Evolutionary conservation across 2,888 invertebrate genomes (phyloP).

Genomic region (Falcaria lacertinaria): DNA sequence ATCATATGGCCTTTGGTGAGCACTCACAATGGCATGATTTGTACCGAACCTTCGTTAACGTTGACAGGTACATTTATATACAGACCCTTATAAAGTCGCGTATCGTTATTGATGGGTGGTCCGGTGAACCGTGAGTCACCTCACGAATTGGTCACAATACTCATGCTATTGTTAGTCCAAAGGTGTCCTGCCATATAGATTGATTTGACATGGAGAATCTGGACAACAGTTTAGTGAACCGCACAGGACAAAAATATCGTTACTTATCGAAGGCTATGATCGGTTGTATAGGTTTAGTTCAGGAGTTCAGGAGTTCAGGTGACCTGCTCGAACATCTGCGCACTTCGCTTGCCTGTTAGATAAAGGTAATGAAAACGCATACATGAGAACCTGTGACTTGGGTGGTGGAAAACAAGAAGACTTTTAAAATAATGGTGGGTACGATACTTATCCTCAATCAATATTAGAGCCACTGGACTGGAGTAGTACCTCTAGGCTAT

Average conservation of each 20-base stretch:
- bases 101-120: neutral
- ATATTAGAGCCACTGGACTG: no score
- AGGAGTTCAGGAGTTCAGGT: no score
- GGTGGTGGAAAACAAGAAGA: no score
- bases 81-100: neutral
- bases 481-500: no score
- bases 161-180: neutral
- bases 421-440: no score
- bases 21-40: neutral
- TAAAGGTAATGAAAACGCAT: no score
- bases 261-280: no score
- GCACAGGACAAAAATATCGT: neutral
- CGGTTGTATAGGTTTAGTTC: no score
- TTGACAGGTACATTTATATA: neutral
- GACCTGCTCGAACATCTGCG: no score
- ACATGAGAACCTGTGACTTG: no score
- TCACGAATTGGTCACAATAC: neutral
- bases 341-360: no score
- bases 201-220: neutral
- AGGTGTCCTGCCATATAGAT: neutral
- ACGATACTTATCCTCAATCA: no score
- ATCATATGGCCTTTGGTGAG: neutral
- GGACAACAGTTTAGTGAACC: neutral
- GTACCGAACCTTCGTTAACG: slow-evolving; percentile 1
- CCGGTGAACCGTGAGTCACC: neutral